These are phyloP conservation scores for Drosophila putrida DNA, from an alignment of 2,888 invertebrate genomes.

Conservation along the genomic window DNA sequence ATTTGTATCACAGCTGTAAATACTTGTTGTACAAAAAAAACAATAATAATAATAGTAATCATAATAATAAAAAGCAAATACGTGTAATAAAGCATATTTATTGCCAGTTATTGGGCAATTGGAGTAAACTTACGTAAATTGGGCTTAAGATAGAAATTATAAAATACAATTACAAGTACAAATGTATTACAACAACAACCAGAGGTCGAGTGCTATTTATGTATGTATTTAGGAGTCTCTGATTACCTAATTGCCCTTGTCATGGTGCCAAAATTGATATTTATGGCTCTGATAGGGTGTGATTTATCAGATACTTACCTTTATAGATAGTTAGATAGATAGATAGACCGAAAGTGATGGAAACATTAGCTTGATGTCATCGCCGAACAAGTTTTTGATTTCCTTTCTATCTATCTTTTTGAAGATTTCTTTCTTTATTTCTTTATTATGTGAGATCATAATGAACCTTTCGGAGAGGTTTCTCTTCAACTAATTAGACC, in stretches of 20 bases:
- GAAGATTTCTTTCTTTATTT: constrained; percentile 22
- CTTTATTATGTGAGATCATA: constrained; percentile 28
- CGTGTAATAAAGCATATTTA: constrained; percentile 34
- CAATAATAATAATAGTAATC: constrained; percentile 8
- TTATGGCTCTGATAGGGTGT: constrained; percentile 51
- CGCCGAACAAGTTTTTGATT: constrained; percentile 47
- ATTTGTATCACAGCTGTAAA: constrained; percentile 10
- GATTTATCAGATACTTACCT: constrained; percentile 53
- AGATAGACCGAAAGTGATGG: constrained; percentile 28
- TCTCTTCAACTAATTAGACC: constrained; percentile 79
- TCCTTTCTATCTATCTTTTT: constrained; percentile 34
- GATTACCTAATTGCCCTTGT: constrained; percentile 59
- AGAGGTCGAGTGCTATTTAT: constrained; percentile 40
- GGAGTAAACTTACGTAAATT: constrained; percentile 12
- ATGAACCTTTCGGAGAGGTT: constrained; percentile 61
- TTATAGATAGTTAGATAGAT: background rate
- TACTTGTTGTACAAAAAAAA: background rate
- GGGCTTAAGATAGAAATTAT: constrained; percentile 7
- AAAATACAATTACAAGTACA: constrained; percentile 1
- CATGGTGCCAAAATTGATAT: constrained; percentile 52
- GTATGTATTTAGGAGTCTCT: constrained; percentile 24
- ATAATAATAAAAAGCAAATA: constrained; percentile 13
- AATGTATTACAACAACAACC: background rate
- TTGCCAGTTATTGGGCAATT: constrained; percentile 11
- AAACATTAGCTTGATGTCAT: constrained; percentile 65